These are phyloP conservation scores for Microcebus lehilahytsara DNA, from an alignment of 2,113 vertebrate genomes.

Conservation along the genomic window DNA sequence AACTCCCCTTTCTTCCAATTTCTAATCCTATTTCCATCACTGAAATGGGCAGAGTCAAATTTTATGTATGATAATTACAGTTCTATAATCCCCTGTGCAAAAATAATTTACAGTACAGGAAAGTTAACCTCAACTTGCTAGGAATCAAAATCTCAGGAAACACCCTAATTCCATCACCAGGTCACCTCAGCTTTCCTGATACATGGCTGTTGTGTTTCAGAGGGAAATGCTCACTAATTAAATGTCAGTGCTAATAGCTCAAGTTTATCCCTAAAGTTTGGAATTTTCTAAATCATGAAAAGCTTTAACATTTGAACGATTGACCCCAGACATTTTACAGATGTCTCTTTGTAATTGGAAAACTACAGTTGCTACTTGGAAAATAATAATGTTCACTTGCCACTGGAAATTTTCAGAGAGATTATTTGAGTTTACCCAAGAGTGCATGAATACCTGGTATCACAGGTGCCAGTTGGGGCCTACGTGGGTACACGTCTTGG, in stretches of 20 bases:
- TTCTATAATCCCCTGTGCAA: neutral
- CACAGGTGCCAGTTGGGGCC: neutral
- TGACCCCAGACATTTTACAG: neutral
- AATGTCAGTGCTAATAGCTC: neutral
- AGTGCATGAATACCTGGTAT: neutral
- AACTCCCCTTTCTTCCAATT: neutral
- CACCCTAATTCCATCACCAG: neutral
- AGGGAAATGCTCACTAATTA: neutral
- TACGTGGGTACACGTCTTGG: neutral
- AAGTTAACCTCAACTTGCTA: neutral
- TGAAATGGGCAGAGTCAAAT: neutral
- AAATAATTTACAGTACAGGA: neutral
- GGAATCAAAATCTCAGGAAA: neutral
- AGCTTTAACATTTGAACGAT: neutral
- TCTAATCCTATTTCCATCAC: neutral
- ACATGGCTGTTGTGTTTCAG: neutral
- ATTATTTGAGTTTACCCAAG: neutral
- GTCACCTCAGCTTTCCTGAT: neutral
- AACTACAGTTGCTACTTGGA: neutral
- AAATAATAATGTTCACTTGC: neutral
- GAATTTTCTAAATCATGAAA: neutral
- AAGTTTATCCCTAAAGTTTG: neutral
- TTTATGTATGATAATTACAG: neutral
- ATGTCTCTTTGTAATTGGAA: neutral
- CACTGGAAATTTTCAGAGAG: neutral